Base-by-base conservation (phyloP, 2,797 vertebrate species). In the Gadopsis bispinosus region DNA sequence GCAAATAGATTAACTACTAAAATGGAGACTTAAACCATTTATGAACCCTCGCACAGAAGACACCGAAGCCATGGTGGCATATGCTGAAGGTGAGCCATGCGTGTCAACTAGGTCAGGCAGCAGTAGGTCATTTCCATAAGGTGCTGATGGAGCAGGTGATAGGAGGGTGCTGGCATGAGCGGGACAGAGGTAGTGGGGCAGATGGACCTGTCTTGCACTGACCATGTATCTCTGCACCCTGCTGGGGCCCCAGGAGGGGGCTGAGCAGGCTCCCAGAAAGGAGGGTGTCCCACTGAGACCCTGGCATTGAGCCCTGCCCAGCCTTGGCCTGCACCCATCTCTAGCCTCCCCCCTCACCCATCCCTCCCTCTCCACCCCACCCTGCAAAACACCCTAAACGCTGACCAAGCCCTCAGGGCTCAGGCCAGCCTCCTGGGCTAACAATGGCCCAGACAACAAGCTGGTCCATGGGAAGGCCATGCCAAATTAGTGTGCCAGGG, bases 151-250 rank as follows among this genome's bases (percentile, higher is more conserved):
- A 91, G 92, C 88, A 91, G 89, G 93, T 91, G 92, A 93, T 77
- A 74, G 84, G 81, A 91, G 85, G 90, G 83, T 85, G 88, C 91
- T 92, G 92, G 91, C 88, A 88, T 84, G 87, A 90, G 77, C 61
- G 16, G 87, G 85, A 77, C 85, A 82, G 87, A 89, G 88, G 91
- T 85, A 88, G 86, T 83, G 87, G 93, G 94, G 94, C 95, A 96
- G 95, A 96, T 96, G 95, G 95, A 94, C 87, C 92, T 90, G 95
- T 96, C 95, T 96, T 96, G 95, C 95, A 93, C 95, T 95, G 95
- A 94, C 95, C 94, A 91, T 86, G 91, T 84, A 88, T 94, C 92
- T 86, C 87, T 82, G 91, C 90, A 83, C 89, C 94, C 92, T 70
- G 91, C 93, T 90, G 92, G 89, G 93, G 80, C 84, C 88, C 80